Conservation (phyloP, 2,888 invertebrate genomes). For the Lymantria dispar region DNA sequence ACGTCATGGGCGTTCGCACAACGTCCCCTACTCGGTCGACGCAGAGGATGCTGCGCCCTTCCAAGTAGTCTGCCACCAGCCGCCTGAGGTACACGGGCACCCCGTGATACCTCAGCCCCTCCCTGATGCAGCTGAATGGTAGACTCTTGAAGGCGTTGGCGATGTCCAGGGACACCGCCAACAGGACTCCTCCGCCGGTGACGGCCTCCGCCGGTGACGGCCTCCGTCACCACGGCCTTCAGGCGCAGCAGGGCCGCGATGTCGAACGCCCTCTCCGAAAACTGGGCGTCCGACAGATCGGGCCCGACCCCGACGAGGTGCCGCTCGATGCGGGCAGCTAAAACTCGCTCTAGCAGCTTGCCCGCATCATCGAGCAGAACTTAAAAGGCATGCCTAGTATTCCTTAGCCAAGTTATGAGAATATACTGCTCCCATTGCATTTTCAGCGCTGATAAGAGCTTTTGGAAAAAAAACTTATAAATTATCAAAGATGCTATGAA, state of each 20-base stretch:
- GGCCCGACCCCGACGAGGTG: slow-evolving; percentile 9
- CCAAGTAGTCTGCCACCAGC: neutral
- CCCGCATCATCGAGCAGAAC: slow-evolving; percentile 13
- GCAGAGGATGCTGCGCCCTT: neutral
- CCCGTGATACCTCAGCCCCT: neutral
- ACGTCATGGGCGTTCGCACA: neutral
- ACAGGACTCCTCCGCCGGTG: slow-evolving; percentile 8
- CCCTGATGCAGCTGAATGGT: neutral
- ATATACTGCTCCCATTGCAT: too few species aligned
- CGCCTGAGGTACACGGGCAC: neutral
- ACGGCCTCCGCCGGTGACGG: slow-evolving; percentile 9
- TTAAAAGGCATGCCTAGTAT: too few species aligned
- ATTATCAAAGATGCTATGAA: too few species aligned
- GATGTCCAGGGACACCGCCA: slow-evolving; percentile 23
- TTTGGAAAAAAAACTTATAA: too few species aligned
- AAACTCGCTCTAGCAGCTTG: slow-evolving; percentile 6
- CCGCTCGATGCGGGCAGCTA: slow-evolving; percentile 4
- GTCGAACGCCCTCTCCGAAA: slow-evolving; percentile 11
- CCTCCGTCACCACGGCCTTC: slow-evolving; percentile 3
- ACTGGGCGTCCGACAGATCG: slow-evolving; percentile 2
- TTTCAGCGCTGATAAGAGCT: too few species aligned
- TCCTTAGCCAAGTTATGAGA: too few species aligned
- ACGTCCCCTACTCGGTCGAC: neutral
- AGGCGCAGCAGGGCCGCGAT: slow-evolving; percentile 9
- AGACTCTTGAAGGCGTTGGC: slow-evolving; percentile 24